Evolutionary conservation across 2,888 invertebrate genomes (phyloP).

Genomic region (Cybosia mesomella): DNA sequence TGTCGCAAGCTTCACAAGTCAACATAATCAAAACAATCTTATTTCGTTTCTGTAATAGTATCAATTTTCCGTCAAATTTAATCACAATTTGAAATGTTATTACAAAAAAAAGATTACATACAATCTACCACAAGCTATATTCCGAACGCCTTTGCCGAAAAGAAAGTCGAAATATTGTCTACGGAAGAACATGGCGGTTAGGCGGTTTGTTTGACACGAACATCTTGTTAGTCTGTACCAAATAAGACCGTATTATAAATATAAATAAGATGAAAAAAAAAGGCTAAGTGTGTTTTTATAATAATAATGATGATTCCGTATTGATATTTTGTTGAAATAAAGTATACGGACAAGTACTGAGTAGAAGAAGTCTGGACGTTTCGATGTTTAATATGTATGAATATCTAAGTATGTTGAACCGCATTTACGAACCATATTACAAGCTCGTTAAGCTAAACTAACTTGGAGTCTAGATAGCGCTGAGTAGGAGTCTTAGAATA

Average conservation of each 20-base stretch:
- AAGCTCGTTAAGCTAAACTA: too few species aligned
- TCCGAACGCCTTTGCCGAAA: constrained; percentile 55
- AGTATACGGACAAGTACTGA: not conserved
- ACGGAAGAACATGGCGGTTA: constrained; percentile 62
- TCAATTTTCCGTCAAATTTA: constrained; percentile 54
- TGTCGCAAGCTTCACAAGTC: constrained; percentile 21
- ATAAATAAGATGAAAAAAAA: constrained; percentile 73
- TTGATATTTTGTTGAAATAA: not conserved
- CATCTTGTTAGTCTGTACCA: constrained; percentile 83
- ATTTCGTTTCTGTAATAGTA: constrained; percentile 34
- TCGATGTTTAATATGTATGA: not conserved
- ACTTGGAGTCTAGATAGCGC: too few species aligned
- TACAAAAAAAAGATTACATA: constrained; percentile 48
- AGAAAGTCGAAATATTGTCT: constrained; percentile 67
- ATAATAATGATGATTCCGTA: constrained; percentile 37
- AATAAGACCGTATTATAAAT: constrained; percentile 82
- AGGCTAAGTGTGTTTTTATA: constrained; percentile 22
- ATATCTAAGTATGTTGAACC: too few species aligned
- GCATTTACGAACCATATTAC: too few species aligned
- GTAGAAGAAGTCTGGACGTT: not conserved
- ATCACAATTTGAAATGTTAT: constrained; percentile 47
- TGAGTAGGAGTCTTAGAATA: too few species aligned
- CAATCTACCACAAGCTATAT: constrained; percentile 57
- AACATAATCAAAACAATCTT: constrained; percentile 37
- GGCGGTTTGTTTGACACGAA: constrained; percentile 76